A percentile compares a stretch with the other conserved stretches of the same genome.
phyloP scores from a whole-genome alignment of 2,797 vertebrate species.

The Philypnodon macrostomus region DNA sequence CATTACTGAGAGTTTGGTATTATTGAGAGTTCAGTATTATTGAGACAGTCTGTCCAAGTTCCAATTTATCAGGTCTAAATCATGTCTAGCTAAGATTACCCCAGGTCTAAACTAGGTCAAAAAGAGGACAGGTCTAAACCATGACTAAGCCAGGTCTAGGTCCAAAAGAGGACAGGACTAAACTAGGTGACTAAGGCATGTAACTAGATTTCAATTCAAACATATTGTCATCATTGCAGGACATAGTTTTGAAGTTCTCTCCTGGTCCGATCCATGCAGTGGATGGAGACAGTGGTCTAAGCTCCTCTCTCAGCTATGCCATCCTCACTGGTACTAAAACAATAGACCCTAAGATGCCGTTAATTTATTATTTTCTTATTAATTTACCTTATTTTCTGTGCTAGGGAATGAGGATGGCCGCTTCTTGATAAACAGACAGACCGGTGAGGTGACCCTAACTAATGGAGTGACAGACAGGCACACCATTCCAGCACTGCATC shows the following conservation, averaged over 20 bases:
- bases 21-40: too few species aligned
- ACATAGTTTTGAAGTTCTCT: conserved; percentile 68
- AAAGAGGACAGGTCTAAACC: too few species aligned
- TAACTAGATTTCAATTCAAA: too few species aligned
- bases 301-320: conserved; percentile 73
- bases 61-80: too few species aligned
- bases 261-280: conserved; percentile 77
- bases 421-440: conserved; percentile 73
- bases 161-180: too few species aligned
- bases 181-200: too few species aligned
- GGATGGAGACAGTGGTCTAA: conserved; percentile 78
- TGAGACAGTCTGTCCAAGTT: too few species aligned
- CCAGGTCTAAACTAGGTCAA: too few species aligned
- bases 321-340: conserved; percentile 78
- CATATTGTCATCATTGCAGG: too few species aligned
- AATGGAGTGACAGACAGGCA: conserved; percentile 60
- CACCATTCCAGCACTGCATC: conserved; percentile 57
- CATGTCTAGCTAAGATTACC: too few species aligned
- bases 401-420: conserved; percentile 64
- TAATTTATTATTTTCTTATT: neutral
- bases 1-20: too few species aligned
- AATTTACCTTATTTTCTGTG: conserved; percentile 3
- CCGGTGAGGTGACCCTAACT: conserved; percentile 64
- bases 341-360: neutral
- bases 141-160: too few species aligned